Conservation (phyloP, 2,113 vertebrate species). For the Vireo altiloquus region DNA sequence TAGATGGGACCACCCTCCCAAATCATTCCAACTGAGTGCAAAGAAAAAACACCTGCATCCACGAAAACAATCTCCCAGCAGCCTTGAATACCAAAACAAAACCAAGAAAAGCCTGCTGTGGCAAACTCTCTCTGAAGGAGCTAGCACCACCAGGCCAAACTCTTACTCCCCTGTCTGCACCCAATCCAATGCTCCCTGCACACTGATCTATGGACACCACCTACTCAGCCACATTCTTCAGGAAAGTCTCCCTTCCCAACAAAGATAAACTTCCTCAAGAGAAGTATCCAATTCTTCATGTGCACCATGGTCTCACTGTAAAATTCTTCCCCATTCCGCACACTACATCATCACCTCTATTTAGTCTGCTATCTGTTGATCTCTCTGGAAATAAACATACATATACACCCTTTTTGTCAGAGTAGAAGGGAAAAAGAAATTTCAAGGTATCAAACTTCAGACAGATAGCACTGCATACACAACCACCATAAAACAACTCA, state of each 20-base stretch:
- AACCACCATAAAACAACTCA: not conserved
- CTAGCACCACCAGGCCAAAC: not conserved
- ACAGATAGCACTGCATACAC: not conserved
- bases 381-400: not conserved
- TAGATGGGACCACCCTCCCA: not conserved
- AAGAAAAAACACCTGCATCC: not conserved
- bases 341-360: too few species aligned
- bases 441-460: not conserved
- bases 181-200: rapidly evolving
- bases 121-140: not conserved
- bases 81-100: not conserved
- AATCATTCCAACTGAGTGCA: not conserved
- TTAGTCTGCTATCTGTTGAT: not conserved
- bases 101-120: not conserved
- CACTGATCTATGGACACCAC: rapidly evolving
- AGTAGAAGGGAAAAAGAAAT: not conserved
- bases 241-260: not conserved
- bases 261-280: not conserved
- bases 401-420: not conserved
- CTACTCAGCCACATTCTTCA: not conserved
- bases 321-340: not conserved
- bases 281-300: rapidly evolving
- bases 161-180: not conserved
- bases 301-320: not conserved
- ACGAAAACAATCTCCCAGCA: not conserved